Evolutionary conservation across 35 echinoderm and acorn worm genomes (phyloP).

Genomic region (Holothuria glaberrima): DNA sequence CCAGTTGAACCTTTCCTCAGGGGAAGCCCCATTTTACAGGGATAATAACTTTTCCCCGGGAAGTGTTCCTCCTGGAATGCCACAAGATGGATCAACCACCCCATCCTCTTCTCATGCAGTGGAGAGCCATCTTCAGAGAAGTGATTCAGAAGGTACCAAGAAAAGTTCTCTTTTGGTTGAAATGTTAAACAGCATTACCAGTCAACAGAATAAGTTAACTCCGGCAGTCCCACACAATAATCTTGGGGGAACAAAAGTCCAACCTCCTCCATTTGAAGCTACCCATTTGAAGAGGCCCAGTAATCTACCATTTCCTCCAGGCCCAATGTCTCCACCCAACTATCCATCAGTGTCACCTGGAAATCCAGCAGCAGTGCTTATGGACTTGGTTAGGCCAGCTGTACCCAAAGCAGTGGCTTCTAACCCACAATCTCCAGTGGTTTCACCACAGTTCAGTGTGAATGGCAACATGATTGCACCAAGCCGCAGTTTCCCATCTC

Average conservation of each 20-base stretch:
- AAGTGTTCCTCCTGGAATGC: neutral
- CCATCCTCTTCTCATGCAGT: neutral
- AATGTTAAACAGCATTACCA: slow-evolving; percentile 33
- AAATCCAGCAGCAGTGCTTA: slow-evolving; percentile 36
- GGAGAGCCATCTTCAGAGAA: neutral
- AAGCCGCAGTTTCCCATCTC: neutral
- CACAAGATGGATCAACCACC: neutral
- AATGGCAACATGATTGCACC: neutral
- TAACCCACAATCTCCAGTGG: slow-evolving; percentile 34
- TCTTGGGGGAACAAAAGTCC: neutral
- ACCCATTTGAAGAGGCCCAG: slow-evolving; percentile 40
- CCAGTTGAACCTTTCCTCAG: slow-evolving; percentile 1
- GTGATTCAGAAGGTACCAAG: neutral
- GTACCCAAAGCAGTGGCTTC: slow-evolving; percentile 17
- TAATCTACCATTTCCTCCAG: slow-evolving; percentile 32
- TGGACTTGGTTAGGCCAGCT: slow-evolving; percentile 39
- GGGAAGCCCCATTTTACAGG: slow-evolving; percentile 24
- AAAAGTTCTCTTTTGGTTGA: slow-evolving; percentile 49
- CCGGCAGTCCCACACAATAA: neutral
- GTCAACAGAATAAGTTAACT: neutral
- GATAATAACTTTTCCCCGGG: neutral
- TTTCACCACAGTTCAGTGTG: slow-evolving; percentile 34
- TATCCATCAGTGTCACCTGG: slow-evolving; percentile 1
- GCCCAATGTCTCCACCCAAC: slow-evolving; percentile 20
- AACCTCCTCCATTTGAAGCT: slow-evolving; percentile 11